Evolutionary conservation across 1,140 invertebrate species (phyloP).

Genomic region (Calephelis nemesis): DNA sequence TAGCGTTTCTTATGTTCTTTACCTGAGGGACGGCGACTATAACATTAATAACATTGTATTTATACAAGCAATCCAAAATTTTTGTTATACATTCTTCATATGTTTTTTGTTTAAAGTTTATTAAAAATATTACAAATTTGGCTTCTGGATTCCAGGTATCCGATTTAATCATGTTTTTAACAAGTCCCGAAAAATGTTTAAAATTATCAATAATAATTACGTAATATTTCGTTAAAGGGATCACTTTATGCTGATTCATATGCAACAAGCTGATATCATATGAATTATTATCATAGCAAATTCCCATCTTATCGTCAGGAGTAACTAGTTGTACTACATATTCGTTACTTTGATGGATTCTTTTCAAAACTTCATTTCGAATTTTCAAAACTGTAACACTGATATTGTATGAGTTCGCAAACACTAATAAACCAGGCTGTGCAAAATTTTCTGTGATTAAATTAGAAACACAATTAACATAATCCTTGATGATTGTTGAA

Average conservation of each 20-base stretch:
- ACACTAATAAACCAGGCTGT: slow-evolving; percentile 45
- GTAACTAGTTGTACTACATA: slow-evolving; percentile 42
- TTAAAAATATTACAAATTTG: slow-evolving; percentile 51
- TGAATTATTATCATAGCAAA: slow-evolving; percentile 31
- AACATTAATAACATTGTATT: slow-evolving; percentile 52
- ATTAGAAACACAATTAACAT: slow-evolving; percentile 49
- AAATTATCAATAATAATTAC: slow-evolving; percentile 52
- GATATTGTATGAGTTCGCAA: slow-evolving; percentile 45
- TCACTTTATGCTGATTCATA: slow-evolving; percentile 37
- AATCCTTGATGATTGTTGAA: slow-evolving; percentile 50
- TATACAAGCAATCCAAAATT: slow-evolving; percentile 54
- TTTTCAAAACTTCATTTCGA: slow-evolving; percentile 45
- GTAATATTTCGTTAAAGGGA: slow-evolving; percentile 52
- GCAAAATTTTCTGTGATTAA: slow-evolving; percentile 52
- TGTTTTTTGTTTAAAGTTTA: slow-evolving; percentile 31
- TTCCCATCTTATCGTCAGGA: slow-evolving; percentile 27
- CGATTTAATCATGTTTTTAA: slow-evolving; percentile 41
- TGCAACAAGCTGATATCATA: slow-evolving; percentile 28
- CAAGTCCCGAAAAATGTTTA: slow-evolving; percentile 46
- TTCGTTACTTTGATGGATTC: slow-evolving; percentile 42
- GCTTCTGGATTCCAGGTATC: slow-evolving; percentile 64
- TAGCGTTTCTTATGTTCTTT: slow-evolving; percentile 40
- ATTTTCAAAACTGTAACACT: slow-evolving; percentile 48
- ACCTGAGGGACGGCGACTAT: slow-evolving; percentile 47
- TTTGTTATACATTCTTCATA: slow-evolving; percentile 37